A percentile compares a stretch with the other conserved stretches of the same genome.
Evolutionary conservation across 2,888 invertebrate species (phyloP).

Genomic region (Trachelus stipa): DNA sequence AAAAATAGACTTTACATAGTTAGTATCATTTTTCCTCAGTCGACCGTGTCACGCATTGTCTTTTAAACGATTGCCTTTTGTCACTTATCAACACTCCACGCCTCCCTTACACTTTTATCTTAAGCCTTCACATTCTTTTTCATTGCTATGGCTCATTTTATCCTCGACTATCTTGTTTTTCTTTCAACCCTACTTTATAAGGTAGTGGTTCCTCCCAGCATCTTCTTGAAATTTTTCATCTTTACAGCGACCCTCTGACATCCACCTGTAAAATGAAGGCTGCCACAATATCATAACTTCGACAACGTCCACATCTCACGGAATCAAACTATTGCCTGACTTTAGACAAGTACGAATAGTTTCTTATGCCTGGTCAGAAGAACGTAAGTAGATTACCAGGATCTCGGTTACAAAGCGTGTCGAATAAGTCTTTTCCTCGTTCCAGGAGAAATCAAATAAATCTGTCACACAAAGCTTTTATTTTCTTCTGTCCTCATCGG

Average conservation of each 20-base stretch:
- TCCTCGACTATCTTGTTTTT: neutral
- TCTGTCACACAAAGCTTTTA: neutral
- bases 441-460: neutral
- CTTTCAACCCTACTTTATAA: neutral
- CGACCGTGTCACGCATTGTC: neutral
- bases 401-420: neutral
- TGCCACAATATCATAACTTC: no score
- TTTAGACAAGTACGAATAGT: neutral
- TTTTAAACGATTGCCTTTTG: neutral
- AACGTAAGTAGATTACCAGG: neutral
- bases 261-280: no score
- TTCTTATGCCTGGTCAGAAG: neutral
- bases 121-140: no score
- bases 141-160: no score
- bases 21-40: neutral
- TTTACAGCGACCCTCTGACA: neutral
- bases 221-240: neutral
- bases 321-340: no score
- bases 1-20: neutral
- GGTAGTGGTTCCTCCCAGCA: neutral
- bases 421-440: neutral
- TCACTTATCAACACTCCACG: neutral
- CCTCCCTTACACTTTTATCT: neutral
- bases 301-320: neutral
- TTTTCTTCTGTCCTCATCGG: neutral